A percentile compares a stretch with the other conserved stretches of the same genome.
phyloP scores from a whole-genome alignment of 1,140 invertebrate species.

The Rhynchophorus ferrugineus region DNA sequence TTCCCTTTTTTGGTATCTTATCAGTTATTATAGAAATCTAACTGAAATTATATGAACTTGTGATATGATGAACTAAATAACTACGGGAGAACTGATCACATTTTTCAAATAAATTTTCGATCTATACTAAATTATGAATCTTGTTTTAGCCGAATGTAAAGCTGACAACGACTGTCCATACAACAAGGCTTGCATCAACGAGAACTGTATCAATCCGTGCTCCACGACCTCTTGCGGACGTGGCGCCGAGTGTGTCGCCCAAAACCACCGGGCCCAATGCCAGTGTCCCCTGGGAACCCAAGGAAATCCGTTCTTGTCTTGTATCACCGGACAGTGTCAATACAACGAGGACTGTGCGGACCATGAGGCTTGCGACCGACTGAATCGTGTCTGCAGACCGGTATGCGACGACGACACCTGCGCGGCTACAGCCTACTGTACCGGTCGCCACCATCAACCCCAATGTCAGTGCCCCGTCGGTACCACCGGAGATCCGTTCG shows the following conservation, averaged over 20 bases:
- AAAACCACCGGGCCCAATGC: conserved; percentile 70
- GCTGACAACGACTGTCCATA: conserved; percentile 75
- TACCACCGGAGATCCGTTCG: conserved; percentile 69
- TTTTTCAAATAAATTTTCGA: background rate
- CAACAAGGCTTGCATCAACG: conserved; percentile 71
- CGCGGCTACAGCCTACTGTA: conserved; percentile 65
- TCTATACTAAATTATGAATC: background rate
- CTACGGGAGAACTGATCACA: no score
- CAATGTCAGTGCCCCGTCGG: conserved; percentile 69
- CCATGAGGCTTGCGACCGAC: conserved; percentile 74
- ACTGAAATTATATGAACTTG: no score
- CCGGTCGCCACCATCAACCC: conserved; percentile 65
- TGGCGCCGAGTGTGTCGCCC: conserved; percentile 67
- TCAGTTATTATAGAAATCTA: no score
- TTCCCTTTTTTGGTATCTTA: no score
- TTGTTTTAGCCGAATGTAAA: conserved; percentile 70
- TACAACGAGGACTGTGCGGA: conserved; percentile 85
- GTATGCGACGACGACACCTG: conserved; percentile 74
- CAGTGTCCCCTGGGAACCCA: conserved; percentile 76
- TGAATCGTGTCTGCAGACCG: conserved; percentile 75
- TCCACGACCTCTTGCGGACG: conserved; percentile 61
- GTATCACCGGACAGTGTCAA: conserved; percentile 74
- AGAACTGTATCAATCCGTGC: conserved; percentile 76
- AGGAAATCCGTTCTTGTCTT: conserved; percentile 72
- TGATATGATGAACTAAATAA: no score